Conservation (phyloP, 2,888 invertebrate species). For the Melanostoma scalare region DNA sequence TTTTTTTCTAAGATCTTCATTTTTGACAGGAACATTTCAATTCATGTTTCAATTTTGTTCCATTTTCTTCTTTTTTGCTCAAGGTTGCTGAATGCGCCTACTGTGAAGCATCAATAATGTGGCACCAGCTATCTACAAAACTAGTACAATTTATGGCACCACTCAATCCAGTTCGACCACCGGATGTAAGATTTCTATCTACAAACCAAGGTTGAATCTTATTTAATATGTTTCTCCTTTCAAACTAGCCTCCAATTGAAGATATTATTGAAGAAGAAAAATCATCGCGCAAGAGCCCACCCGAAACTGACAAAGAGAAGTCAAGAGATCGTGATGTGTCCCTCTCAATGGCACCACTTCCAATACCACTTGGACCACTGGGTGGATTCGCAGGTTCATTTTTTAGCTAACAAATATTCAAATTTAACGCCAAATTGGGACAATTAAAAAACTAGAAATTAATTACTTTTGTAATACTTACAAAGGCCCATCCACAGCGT, state of each 20-base stretch:
- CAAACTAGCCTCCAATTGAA: slow-evolving; percentile 85
- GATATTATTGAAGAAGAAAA: slow-evolving; percentile 87
- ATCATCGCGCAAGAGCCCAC: slow-evolving; percentile 86
- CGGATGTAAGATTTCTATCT: slow-evolving; percentile 85
- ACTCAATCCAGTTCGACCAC: slow-evolving; percentile 87
- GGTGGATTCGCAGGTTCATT: slow-evolving; percentile 82
- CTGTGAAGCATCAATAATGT: slow-evolving; percentile 96
- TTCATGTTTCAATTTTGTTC: not conserved
- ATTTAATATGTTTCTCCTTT: not conserved
- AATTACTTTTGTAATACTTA: not conserved
- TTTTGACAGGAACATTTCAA: no score
- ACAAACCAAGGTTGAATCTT: not conserved
- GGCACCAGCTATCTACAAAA: slow-evolving; percentile 94
- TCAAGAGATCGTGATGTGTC: slow-evolving; percentile 85
- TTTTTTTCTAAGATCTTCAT: not conserved
- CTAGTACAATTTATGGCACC: slow-evolving; percentile 91
- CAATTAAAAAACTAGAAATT: not conserved
- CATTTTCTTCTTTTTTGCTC: not conserved
- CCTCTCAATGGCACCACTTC: slow-evolving; percentile 82
- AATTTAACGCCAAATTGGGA: not conserved
- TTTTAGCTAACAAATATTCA: slow-evolving; percentile 66
- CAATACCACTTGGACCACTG: slow-evolving; percentile 82
- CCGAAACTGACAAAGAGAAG: slow-evolving; percentile 87
- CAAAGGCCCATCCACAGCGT: slow-evolving; percentile 11
- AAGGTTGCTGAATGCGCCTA: slow-evolving; percentile 89